Evolutionary conservation across 2,888 invertebrate genomes (phyloP), one percentile per base, ranked within the genome.

Genomic region (Hyposoter dolosus): DNA sequence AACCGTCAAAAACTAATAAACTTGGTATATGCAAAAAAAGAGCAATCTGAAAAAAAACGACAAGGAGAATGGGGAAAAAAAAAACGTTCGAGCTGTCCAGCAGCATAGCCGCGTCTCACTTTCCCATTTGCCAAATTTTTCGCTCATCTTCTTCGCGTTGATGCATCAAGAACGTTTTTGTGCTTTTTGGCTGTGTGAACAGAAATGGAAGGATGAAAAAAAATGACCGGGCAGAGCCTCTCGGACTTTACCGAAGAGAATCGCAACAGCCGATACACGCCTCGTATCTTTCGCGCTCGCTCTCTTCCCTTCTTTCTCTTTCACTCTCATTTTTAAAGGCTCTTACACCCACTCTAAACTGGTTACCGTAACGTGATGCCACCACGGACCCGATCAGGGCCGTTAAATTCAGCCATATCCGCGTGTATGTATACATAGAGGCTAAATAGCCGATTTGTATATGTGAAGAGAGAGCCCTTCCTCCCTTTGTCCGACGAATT

Each of bases 291-390:
- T 63, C 28, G 28, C 28, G 28, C 28, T 28, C 28, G 28, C 63
- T 45, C 50, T 69, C 45, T 43, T 43, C 40, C 32, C 15, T 56
- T 71, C 65, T 15, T 15, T 69, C 19, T 71, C 40, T 50, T 17
- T 75, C 19, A 80, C 65, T 60, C 68, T 60, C 23, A 15, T 66
- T 72, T 60, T 50, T 43, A 60, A 71, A 47, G 60, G 63, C 78
- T 72, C 81, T 72, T 88, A 88, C 88, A 85, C 88, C 89, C 88
- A 88, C 88, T 74, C 81, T 88, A 88, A 89, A 89, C 89, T 88
- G 88, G 89, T 89, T 87, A 88, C 88, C 85, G 88, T 89, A 89
- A 88, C 87, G 88, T 88, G 88, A 89, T 88, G 88, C 88, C 83
- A 65, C 68, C 19, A 76, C 83, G 84, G 82, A 87, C 79, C 87